These are phyloP conservation scores for Engystomops pustulosus DNA, from an alignment of 2,113 vertebrate species.

Conservation along the genomic window DNA sequence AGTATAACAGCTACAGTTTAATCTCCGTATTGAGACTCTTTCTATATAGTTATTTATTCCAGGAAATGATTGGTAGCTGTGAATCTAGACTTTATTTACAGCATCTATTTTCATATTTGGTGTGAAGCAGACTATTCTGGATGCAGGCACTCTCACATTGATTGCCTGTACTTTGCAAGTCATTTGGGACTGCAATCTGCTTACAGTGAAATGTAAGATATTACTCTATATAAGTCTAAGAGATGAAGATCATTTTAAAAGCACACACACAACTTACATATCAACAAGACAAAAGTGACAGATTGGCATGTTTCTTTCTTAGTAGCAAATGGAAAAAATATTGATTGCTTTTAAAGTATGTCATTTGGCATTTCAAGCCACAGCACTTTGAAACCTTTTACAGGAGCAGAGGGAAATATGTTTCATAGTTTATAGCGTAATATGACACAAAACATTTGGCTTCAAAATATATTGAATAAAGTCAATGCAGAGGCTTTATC, in stretches of 20 bases:
- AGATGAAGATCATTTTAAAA: slow-evolving; percentile 64
- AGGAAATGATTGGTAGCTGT: slow-evolving; percentile 35
- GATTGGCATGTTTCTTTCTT: slow-evolving; percentile 62
- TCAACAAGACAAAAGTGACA: slow-evolving; percentile 53
- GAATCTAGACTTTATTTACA: slow-evolving; percentile 61
- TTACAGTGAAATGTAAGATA: slow-evolving; percentile 62
- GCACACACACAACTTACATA: slow-evolving; percentile 54
- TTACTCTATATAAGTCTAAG: slow-evolving; percentile 66
- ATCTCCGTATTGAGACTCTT: neutral
- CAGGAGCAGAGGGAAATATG: slow-evolving; percentile 61
- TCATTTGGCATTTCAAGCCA: slow-evolving; percentile 67
- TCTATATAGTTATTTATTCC: slow-evolving; percentile 27
- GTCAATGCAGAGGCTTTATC: neutral
- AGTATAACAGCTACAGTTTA: slow-evolving; percentile 5
- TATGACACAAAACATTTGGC: slow-evolving; percentile 39
- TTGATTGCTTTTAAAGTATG: slow-evolving; percentile 69
- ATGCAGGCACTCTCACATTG: slow-evolving; percentile 61
- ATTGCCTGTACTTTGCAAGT: slow-evolving; percentile 65
- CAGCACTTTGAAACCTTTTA: slow-evolving; percentile 69
- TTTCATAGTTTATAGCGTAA: slow-evolving; percentile 44
- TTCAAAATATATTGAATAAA: slow-evolving; percentile 15
- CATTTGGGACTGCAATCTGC: slow-evolving; percentile 59
- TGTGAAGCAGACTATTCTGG: slow-evolving; percentile 62
- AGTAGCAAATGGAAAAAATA: slow-evolving; percentile 65
- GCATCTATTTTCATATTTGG: slow-evolving; percentile 63